These are phyloP conservation scores for Microdon myrmicae DNA, from an alignment of 2,888 invertebrate genomes.

Conservation along the genomic window DNA sequence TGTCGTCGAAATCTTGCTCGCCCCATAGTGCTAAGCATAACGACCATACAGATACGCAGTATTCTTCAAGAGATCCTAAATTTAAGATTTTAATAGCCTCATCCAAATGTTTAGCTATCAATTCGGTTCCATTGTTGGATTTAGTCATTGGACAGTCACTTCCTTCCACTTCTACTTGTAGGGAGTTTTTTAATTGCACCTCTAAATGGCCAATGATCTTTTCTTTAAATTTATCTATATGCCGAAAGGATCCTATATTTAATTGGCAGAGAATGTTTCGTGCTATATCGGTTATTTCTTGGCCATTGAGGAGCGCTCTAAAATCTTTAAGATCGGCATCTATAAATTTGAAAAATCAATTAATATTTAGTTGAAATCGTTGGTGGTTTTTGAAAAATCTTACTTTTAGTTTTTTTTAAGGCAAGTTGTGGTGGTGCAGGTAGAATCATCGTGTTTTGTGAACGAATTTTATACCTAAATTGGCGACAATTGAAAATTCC, in stretches of 20 bases:
- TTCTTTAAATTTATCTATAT: constrained; percentile 64
- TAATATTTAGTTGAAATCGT: background rate
- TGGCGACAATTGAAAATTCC: constrained; percentile 73
- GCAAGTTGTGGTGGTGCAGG: constrained; percentile 65
- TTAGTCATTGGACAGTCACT: constrained; percentile 66
- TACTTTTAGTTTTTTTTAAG: constrained; percentile 53
- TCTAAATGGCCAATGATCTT: constrained; percentile 74
- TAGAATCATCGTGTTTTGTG: constrained; percentile 71
- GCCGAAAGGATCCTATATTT: constrained; percentile 58
- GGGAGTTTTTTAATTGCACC: constrained; percentile 73
- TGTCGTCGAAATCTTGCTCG: constrained; percentile 71
- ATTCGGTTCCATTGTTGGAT: constrained; percentile 59
- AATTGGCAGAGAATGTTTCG: constrained; percentile 58
- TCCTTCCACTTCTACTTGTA: constrained; percentile 67
- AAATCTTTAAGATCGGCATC: constrained; percentile 51
- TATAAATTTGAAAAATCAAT: constrained; percentile 1
- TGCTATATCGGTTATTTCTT: constrained; percentile 59
- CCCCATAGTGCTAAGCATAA: constrained; percentile 89
- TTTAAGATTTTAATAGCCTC: constrained; percentile 66
- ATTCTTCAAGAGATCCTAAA: constrained; percentile 58
- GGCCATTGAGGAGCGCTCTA: constrained; percentile 56
- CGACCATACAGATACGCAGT: constrained; percentile 74
- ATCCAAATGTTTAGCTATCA: constrained; percentile 71
- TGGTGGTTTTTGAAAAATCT: background rate
- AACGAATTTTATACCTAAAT: constrained; percentile 81